Percentiles rank a stretch among this genome's conserved stretches.
These are phyloP conservation scores for Mandrillus leucophaeus DNA, from an alignment of 2,113 vertebrate species.

Conservation along the genomic window DNA sequence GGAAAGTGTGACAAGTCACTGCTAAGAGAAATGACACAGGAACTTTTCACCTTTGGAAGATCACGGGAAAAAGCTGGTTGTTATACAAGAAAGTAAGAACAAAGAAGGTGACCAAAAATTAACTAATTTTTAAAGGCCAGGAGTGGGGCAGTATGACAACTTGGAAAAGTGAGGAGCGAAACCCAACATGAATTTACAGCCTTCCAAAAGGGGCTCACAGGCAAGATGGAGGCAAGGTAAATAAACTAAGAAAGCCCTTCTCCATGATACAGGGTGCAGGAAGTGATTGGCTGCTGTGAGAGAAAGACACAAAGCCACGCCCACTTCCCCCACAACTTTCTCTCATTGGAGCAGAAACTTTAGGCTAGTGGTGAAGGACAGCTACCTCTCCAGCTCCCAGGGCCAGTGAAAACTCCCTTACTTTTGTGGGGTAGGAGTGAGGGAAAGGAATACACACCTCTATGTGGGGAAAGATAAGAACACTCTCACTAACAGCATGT, in stretches of 20 bases:
- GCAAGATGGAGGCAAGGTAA: not conserved
- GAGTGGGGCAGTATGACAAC: not conserved
- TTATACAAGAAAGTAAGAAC: not conserved
- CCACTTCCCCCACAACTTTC: not conserved
- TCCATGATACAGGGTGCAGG: accelerated
- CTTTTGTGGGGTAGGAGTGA: accelerated
- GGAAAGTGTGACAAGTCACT: not conserved
- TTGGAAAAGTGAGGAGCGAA: not conserved
- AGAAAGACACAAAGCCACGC: not conserved
- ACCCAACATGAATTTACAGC: not conserved
- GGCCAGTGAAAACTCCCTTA: not conserved
- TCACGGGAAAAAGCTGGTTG: too few relatives aligned
- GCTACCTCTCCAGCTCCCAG: not conserved
- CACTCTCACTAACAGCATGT: not conserved
- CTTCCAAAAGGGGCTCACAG: not conserved
- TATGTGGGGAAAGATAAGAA: not conserved
- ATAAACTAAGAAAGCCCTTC: not conserved
- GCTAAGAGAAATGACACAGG: not conserved
- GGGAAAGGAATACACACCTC: not conserved
- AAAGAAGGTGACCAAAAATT: not conserved
- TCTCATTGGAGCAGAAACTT: not conserved
- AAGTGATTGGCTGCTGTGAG: not conserved
- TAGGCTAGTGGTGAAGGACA: not conserved
- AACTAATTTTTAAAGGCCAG: not conserved
- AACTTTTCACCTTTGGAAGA: not conserved